Conservation (phyloP, 2,797 vertebrate species). For the Huso huso region DNA sequence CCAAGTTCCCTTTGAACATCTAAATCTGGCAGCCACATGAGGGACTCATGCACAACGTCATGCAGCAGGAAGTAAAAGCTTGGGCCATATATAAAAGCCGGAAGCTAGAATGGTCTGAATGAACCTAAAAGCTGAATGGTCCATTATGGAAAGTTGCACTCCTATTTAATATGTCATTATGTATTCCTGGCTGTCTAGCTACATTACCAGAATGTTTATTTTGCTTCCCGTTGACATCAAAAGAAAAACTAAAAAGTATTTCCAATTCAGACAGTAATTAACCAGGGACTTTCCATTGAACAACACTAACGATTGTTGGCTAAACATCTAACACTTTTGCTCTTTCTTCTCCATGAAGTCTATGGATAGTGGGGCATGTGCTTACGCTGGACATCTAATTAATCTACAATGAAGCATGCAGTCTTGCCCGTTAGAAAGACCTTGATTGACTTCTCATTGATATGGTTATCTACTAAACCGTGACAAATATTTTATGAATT, state of each 20-base stretch:
- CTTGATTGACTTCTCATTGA: too few species aligned
- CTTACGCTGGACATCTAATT: too few species aligned
- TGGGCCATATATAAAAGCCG: not conserved
- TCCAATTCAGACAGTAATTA: conserved; percentile 5
- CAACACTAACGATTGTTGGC: conserved; percentile 12
- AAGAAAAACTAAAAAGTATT: conserved; percentile 8
- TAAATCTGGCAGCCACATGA: conserved; percentile 10
- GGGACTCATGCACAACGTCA: conserved; percentile 12
- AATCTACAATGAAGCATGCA: too few species aligned
- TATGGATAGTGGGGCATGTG: not conserved
- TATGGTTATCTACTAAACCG: too few species aligned
- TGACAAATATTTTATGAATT: too few species aligned
- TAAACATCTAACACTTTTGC: conserved; percentile 11
- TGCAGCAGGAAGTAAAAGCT: conserved; percentile 11
- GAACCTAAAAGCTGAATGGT: conserved; percentile 1
- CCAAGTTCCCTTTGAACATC: conserved; percentile 15
- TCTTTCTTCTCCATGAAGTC: conserved; percentile 3
- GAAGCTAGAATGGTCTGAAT: not conserved
- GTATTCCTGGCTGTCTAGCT: conserved; percentile 2
- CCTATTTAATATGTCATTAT: conserved; percentile 6
- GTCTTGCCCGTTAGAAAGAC: too few species aligned
- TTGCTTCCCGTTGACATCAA: conserved; percentile 6
- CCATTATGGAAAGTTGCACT: conserved; percentile 13
- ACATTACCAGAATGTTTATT: conserved; percentile 7
- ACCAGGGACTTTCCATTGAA: conserved; percentile 4